Conservation (phyloP, 2,888 invertebrate genomes). For the Ariolimax columbianus region DNA sequence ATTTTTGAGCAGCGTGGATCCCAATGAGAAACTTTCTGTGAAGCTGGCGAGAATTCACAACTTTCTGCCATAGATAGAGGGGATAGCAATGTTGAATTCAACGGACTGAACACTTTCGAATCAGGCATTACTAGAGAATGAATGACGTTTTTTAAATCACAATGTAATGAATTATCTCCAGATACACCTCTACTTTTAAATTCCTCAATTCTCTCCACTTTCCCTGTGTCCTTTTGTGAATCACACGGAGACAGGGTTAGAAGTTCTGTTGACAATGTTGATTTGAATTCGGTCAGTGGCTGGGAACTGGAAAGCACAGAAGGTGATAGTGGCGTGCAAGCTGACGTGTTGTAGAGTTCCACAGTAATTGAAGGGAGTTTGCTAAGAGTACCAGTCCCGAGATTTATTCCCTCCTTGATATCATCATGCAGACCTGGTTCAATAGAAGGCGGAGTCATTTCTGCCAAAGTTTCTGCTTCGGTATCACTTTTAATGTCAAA, state of each 20-base stretch:
- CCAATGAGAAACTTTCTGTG: not conserved
- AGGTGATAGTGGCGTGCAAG: not conserved
- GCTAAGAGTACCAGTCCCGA: not conserved
- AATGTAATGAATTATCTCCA: not conserved
- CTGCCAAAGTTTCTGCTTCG: not conserved
- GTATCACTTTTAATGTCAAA: not conserved
- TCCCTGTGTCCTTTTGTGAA: not conserved
- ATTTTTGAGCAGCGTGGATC: not conserved
- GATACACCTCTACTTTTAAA: not conserved
- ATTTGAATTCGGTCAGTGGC: not conserved
- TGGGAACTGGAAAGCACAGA: not conserved
- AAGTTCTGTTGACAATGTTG: conserved; percentile 18
- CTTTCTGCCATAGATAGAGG: not conserved
- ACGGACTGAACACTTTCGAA: not conserved
- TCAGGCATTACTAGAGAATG: not conserved
- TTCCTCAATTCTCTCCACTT: not conserved
- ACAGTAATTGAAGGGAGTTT: not conserved
- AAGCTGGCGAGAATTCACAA: not conserved
- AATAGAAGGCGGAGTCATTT: not conserved
- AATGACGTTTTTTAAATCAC: not conserved
- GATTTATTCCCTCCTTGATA: not conserved
- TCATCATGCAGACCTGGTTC: not conserved
- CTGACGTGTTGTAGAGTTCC: not conserved
- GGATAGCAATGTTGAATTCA: conserved; percentile 12
- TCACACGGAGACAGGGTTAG: not conserved